Conservation (phyloP, 2,888 invertebrate genomes). For the Endotricha flammealis region DNA sequence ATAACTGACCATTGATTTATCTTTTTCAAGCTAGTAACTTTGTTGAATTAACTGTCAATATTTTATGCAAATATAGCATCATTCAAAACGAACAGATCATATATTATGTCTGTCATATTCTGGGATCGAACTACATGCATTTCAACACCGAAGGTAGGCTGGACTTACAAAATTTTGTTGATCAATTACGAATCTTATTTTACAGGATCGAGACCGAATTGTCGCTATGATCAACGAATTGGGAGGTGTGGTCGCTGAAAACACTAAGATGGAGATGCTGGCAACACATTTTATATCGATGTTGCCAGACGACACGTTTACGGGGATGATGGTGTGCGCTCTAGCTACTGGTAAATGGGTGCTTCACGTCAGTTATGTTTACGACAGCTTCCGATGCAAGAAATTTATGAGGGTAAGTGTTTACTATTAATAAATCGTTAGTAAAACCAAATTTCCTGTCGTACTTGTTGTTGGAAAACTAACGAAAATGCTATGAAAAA, state of each 20-base stretch:
- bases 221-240: constrained; percentile 63
- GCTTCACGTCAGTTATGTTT: constrained; percentile 58
- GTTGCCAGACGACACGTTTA: constrained; percentile 61
- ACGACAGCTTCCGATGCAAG: constrained; percentile 68
- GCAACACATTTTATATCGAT: constrained; percentile 65
- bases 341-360: constrained; percentile 70
- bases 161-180: too few species aligned
- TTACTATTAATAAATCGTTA: constrained; percentile 2
- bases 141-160: too few species aligned
- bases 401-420: constrained; percentile 56
- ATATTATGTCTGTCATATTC: too few species aligned
- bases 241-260: constrained; percentile 69
- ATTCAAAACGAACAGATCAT: too few species aligned
- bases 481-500: too few species aligned
- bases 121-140: too few species aligned
- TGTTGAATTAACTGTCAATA: too few species aligned
- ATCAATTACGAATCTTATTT: constrained; percentile 7
- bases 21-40: too few species aligned
- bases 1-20: too few species aligned
- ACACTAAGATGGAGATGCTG: constrained; percentile 73
- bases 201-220: constrained; percentile 60
- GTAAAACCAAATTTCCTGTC: too few species aligned
- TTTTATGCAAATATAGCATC: too few species aligned
- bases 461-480: too few species aligned
- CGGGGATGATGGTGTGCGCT: constrained; percentile 72